A percentile compares a stretch with the other conserved stretches of the same genome.
These are phyloP conservation scores for Oncorhynchus tshawytscha DNA, from an alignment of 2,113 vertebrate species.

Conservation along the genomic window DNA sequence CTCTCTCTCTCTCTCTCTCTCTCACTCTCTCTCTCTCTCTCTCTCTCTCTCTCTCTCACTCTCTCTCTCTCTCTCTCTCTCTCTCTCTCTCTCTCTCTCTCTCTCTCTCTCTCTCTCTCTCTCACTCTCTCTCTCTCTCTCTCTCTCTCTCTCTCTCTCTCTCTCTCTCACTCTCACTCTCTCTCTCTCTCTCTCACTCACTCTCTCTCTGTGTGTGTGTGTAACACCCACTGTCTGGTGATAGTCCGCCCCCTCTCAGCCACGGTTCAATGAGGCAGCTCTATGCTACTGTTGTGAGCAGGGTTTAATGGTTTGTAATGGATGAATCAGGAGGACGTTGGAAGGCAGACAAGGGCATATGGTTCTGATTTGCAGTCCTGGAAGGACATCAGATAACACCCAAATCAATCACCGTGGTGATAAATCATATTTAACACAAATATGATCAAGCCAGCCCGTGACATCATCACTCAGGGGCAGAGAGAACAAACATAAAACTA, in stretches of 20 bases:
- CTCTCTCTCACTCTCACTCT: too few species aligned
- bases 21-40: too few species aligned
- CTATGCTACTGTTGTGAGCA: slow-evolving; percentile 1
- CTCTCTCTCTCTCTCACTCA: too few species aligned
- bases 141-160: too few species aligned
- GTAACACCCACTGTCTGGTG: too few species aligned
- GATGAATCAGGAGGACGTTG: slow-evolving; percentile 36
- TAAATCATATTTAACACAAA: slow-evolving; percentile 58
- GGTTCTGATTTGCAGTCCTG: slow-evolving; percentile 42
- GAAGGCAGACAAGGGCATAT: slow-evolving; percentile 44
- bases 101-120: too few species aligned
- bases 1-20: too few species aligned
- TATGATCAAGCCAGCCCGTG: slow-evolving; percentile 45
- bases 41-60: too few species aligned
- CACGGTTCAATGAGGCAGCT: slow-evolving; percentile 7
- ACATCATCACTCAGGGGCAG: slow-evolving; percentile 15
- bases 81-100: too few species aligned
- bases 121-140: too few species aligned
- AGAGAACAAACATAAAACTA: not conserved
- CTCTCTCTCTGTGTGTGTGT: too few species aligned
- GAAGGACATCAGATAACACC: slow-evolving; percentile 62
- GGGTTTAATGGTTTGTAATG: slow-evolving; percentile 14
- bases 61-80: too few species aligned
- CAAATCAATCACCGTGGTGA: slow-evolving; percentile 46
- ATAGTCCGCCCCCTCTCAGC: not conserved